These are phyloP conservation scores for Sitta carolinensis DNA, from an alignment of 2,797 vertebrate genomes.

Conservation along the genomic window DNA sequence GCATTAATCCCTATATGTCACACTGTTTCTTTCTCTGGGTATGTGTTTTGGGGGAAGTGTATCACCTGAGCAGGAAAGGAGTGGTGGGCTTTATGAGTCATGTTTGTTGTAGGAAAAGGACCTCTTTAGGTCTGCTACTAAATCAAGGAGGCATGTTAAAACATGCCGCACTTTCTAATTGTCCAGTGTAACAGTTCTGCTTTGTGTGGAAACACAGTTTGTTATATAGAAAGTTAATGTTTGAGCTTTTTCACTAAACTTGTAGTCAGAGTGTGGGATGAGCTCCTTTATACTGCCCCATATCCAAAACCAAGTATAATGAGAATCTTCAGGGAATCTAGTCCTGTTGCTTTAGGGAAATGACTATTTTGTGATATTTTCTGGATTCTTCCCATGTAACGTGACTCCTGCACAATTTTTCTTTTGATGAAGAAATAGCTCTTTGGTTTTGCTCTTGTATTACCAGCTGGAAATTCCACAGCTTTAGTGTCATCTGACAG, in stretches of 20 bases:
- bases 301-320: not conserved
- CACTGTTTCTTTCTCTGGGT: not conserved
- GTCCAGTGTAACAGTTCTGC: not conserved
- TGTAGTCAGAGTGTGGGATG: not conserved
- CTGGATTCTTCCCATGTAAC: not conserved
- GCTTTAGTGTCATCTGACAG: not conserved
- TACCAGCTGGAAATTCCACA: conserved; percentile 26
- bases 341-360: not conserved
- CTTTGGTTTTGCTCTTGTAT: not conserved
- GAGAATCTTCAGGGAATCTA: not conserved
- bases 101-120: not conserved
- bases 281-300: not conserved
- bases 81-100: not conserved
- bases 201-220: not conserved
- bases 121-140: not conserved
- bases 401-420: conserved; percentile 2
- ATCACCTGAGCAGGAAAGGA: not conserved
- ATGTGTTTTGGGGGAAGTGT: not conserved
- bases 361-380: not conserved
- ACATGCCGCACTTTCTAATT: not conserved
- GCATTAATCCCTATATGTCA: not conserved
- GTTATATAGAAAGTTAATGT: not conserved
- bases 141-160: not conserved
- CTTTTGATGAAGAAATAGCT: conserved; percentile 10
- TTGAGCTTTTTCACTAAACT: not conserved